Evolutionary conservation across 1,140 invertebrate species (phyloP), one percentile per base, ranked within the genome.

Genomic region (Drosophila murphyi): DNA sequence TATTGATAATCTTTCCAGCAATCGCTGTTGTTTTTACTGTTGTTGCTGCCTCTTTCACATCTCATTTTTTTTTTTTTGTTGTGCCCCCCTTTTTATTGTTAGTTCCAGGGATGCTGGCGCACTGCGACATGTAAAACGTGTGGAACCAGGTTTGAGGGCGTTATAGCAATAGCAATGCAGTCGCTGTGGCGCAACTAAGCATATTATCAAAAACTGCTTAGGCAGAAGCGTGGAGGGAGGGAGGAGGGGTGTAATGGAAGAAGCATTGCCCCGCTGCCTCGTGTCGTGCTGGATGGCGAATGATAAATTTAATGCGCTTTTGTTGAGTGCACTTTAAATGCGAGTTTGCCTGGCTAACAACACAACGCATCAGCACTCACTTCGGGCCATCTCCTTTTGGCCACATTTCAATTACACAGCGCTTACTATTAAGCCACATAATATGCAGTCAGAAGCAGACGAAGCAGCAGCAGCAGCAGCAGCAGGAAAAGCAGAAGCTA

Each of bases 1-100:
- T 81, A 85, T 85, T 85, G 81, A 85, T 85, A 85, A 85, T 86
- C 73, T 61, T 70, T 54, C 8, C 67, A 37, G 67, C 48, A 60
- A 62, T 64, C 67, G 52, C 43, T 52, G 67, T 61, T 65, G 35
- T 39, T 64, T 39, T 56, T 64, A 50, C 47, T 62, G 48, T 55
- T 57, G 43, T 39, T 55, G 31, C 43, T 50, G 37, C 52, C 48
- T 34, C 43, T 47, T 43, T 45, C 47, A n/a, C 20, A 20, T 20
- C 20, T 20, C 20, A 1, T 20, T 52, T 55, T 45, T 52, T 45
- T 52, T 62, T 50, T 43, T 37, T n/a, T 43, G 39, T n/a, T 43
- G 1, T n/a, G 10, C 10, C 39, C 35, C 47, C 52, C 37, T 51
- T 64, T 61, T 78, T 65, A 65, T 64, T 82, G 79, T 57, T 63